These are phyloP conservation scores for Cryptotermes secundus DNA, from an alignment of 1,140 invertebrate genomes.

Conservation along the genomic window DNA sequence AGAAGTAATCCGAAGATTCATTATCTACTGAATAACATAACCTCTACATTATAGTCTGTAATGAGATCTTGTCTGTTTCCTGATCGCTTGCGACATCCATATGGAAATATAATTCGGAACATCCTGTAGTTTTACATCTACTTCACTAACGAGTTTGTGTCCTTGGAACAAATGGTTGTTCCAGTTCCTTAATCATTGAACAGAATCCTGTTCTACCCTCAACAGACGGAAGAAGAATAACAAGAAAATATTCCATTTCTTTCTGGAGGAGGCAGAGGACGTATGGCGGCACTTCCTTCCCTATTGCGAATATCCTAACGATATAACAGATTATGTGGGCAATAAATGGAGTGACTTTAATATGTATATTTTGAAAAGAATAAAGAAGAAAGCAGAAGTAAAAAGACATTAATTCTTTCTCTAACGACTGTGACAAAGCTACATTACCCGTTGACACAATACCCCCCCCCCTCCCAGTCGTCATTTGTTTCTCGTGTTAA, in stretches of 20 bases:
- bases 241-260: neutral
- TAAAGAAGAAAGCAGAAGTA: constrained; percentile 12
- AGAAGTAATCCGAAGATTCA: too few relatives aligned
- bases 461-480: constrained; percentile 24
- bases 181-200: constrained; percentile 8
- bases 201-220: neutral
- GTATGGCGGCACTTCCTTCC: neutral
- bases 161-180: neutral
- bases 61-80: too few relatives aligned
- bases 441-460: constrained; percentile 34
- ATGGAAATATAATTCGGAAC: neutral
- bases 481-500: constrained; percentile 33
- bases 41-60: too few relatives aligned
- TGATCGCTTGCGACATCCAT: too few relatives aligned
- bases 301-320: constrained; percentile 1
- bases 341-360: constrained; percentile 19
- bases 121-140: neutral
- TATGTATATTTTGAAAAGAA: too few relatives aligned
- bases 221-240: neutral
- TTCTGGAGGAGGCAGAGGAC: constrained; percentile 12
- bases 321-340: constrained; percentile 28
- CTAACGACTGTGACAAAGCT: constrained; percentile 33
- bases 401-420: constrained; percentile 29
- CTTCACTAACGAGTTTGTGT: neutral
- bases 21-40: too few relatives aligned